Base-by-base conservation (phyloP, 2,797 vertebrate genomes). In the Rhadinocentrus ornatus region DNA sequence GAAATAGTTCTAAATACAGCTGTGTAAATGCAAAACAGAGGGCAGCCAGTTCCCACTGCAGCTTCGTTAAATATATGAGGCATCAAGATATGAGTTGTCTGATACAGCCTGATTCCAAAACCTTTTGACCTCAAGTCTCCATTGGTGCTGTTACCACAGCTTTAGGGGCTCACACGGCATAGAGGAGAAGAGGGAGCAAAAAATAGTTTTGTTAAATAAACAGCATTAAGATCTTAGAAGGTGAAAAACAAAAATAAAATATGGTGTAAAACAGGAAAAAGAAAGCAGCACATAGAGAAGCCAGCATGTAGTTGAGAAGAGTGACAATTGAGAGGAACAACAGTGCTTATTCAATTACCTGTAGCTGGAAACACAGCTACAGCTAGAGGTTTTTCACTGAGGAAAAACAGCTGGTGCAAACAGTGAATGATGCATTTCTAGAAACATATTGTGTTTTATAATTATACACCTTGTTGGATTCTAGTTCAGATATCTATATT, bases 11-110 rank as follows among this genome's bases (percentile, higher is more conserved):
- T 22, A 41, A 64, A 70, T 61, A 58, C 18, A 57, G 48, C 27
- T 24, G 26, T 57, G 29, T 41, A 62, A 71, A 74, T 66, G 69
- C 6, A 77, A 73, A 84, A 34, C 35, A 67, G 29, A 54, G n/a
- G 55, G 50, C 35, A 62, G 48, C 52, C 44, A 32, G 54, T 53
- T 63, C 26, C 22, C 31, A 73, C 56, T 62, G 24, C 16, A 48
- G 37, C 57, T 68, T 77, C 65, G 68, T 63, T 69, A 58, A 31
- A 54, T 58, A 31, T 56, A 44, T n/a, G 29, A 69, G 52, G 69
- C 69, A 72, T 58, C 6, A 39, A 58, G 54, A 81, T 54, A 69
- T 31, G 27, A 54, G 56, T 41, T 12, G 37, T 66, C 22, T 57
- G 31, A 55, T 35, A 32, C 46, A 52, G 16, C n/a, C 15, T 12